Evolutionary conservation across 2,888 invertebrate species (phyloP).

Genomic region (Gerris lacustris): DNA sequence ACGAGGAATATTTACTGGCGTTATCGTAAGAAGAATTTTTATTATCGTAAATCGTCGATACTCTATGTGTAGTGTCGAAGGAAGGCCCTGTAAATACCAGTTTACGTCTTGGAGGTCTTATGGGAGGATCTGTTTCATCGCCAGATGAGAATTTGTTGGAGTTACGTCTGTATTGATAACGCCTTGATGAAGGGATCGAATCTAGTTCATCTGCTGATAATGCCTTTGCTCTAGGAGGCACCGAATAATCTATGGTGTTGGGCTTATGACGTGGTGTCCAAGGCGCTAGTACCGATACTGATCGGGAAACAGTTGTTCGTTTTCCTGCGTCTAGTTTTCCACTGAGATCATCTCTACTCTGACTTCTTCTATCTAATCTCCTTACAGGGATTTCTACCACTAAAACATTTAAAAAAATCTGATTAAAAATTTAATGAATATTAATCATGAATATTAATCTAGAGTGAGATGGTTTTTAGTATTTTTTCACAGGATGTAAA

Average conservation of each 20-base stretch:
- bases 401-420: slow-evolving; percentile 33
- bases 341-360: slow-evolving; percentile 5
- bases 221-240: neutral
- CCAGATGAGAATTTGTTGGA: neutral
- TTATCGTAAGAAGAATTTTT: neutral
- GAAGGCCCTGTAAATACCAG: neutral
- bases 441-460: no score
- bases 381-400: slow-evolving; percentile 70
- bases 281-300: slow-evolving; percentile 71
- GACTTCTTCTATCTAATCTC: slow-evolving; percentile 10
- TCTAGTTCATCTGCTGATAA: neutral
- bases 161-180: neutral
- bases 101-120: neutral
- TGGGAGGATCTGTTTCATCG: neutral
- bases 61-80: neutral
- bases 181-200: neutral
- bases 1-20: neutral
- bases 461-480: no score
- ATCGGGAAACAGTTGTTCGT: slow-evolving; percentile 45
- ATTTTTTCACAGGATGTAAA: no score
- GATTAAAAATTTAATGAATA: slow-evolving; percentile 11
- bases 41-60: neutral
- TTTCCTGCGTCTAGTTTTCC: neutral
- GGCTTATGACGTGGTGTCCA: slow-evolving; percentile 64
- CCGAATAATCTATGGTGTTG: neutral